Evolutionary conservation across 2,113 vertebrate genomes (phyloP).

Genomic region (Triplophysa dalaica): DNA sequence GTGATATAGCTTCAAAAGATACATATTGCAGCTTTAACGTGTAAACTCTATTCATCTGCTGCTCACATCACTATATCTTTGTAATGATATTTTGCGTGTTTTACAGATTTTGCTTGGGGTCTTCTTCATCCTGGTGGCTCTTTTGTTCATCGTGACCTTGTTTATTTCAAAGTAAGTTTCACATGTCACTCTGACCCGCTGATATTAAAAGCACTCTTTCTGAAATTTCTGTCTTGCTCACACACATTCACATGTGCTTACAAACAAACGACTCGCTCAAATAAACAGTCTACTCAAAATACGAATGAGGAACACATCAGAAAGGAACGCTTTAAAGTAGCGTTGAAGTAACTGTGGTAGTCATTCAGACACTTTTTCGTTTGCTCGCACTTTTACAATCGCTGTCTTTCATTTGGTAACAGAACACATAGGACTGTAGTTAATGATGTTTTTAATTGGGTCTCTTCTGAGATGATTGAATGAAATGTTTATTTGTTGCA

Average conservation of each 20-base stretch:
- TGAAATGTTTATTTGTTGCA: conserved; percentile 53
- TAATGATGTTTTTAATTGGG: conserved; percentile 27
- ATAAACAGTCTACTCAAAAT: background rate
- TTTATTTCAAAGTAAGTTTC: conserved; percentile 98
- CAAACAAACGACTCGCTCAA: background rate
- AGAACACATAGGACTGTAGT: conserved; percentile 15
- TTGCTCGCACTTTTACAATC: background rate
- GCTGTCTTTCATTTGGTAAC: background rate
- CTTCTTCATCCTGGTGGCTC: conserved; percentile 90
- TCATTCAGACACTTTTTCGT: conserved; percentile 18
- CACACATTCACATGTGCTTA: background rate
- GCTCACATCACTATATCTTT: too few species aligned
- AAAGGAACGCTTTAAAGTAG: background rate
- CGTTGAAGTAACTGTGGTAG: background rate
- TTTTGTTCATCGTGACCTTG: conserved; percentile 88
- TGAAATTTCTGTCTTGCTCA: background rate
- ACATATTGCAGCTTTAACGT: too few species aligned
- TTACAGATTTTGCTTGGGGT: conserved; percentile 88
- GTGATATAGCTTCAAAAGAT: too few species aligned
- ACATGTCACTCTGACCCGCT: conserved; percentile 15
- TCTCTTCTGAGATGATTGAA: conserved; percentile 11
- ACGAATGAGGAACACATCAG: background rate
- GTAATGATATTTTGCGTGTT: conserved; percentile 5
- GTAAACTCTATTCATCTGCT: too few species aligned
- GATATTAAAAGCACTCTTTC: background rate